Evolutionary conservation across 1,140 invertebrate genomes (phyloP).

Genomic region (Dysdera silvatica): DNA sequence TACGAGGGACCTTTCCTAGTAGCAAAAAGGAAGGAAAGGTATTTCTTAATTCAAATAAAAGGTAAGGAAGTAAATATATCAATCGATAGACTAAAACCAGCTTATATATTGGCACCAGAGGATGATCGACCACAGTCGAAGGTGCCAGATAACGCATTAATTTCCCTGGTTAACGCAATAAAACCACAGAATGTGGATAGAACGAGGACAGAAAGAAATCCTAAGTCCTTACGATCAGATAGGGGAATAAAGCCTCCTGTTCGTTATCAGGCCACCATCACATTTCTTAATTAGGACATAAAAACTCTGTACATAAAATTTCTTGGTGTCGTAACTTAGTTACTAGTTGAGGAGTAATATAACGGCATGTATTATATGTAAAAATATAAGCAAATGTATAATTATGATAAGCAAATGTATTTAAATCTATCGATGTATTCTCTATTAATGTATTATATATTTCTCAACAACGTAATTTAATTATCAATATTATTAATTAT

Average conservation of each 20-base stretch:
- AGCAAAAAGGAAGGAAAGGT: background rate
- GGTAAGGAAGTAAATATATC: constrained; percentile 2
- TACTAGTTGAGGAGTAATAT: background rate
- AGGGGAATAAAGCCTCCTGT: no score
- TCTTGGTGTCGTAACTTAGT: background rate
- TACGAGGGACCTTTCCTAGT: constrained; percentile 1
- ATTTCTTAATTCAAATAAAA: constrained; percentile 5
- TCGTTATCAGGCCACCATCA: background rate
- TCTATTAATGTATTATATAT: no score
- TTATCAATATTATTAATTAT: no score
- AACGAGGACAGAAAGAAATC: background rate
- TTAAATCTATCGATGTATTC: no score
- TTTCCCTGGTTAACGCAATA: background rate
- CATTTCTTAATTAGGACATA: background rate
- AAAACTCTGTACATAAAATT: background rate
- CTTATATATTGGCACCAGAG: background rate
- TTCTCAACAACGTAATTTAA: no score
- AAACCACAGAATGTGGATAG: background rate
- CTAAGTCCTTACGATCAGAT: background rate
- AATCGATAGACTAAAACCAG: constrained; percentile 5
- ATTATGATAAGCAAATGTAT: no score
- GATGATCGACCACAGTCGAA: no score
- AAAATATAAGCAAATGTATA: no score
- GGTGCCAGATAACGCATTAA: background rate
- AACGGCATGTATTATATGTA: no score